Evolutionary conservation across 2,113 vertebrate genomes (phyloP), one percentile per base, ranked within the genome.

Genomic region (Heteronetta atricapilla): DNA sequence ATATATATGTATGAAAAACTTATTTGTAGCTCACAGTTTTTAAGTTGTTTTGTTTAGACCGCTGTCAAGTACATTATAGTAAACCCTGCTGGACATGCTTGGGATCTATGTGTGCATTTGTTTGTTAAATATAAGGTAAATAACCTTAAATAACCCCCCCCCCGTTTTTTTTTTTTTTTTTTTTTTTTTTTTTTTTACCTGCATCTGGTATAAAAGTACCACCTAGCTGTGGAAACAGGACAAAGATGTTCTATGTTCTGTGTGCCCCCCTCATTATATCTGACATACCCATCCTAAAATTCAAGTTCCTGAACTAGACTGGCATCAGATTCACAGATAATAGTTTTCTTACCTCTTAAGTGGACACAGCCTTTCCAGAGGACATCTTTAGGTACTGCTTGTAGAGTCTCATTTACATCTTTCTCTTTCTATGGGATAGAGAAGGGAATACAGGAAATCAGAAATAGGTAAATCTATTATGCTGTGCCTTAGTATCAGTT

Each of bases 391-490:
- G 22, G 18, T 52, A 14, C 20, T 60, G 3, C 23, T 55, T 67
- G n/a, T 5, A 5, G n/a, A 67, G 12, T 33, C 6, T 78, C 4
- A 40, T 89, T 81, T 75, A 46, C 23, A 16, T 42, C 11, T 66
- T 77, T 82, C 46, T 64, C 26, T 82, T 67, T 96, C 31, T 78
- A 7, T 72, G 13, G 17, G 23, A 42, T 3, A 59, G 38, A 68
- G 9, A 10, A 67, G 2, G 13, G 17, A 84, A 81, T 6, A 70
- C n/a, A 84, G 9, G 60, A 84, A 62, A 59, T 58, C 25, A 31
- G 33, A n/a, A 90, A 75, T 4, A 93, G 64, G 83, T 60, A 74
- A 84, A 86, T 70, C 90, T 88, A 19, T 78, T 88, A 81, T 74
- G 17, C 64, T 90, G 36, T 53, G 86, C 1, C 31, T 79, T 64